Evolutionary conservation across 1,140 invertebrate genomes (phyloP).

Genomic region (Drosophila pruinosa): DNA sequence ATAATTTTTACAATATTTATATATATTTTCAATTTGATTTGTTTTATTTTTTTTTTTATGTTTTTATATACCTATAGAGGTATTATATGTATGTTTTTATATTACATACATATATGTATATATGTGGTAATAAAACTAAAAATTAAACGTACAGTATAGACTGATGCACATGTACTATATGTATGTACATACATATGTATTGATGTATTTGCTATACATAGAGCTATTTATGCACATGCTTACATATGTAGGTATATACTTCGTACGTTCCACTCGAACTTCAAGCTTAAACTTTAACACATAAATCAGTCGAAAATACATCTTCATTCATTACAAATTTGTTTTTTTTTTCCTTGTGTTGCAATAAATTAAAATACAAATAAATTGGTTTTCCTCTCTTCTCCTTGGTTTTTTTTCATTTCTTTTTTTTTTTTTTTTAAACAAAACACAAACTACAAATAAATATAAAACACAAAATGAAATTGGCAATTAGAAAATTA

Average conservation of each 20-base stretch:
- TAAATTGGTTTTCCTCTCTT: neutral
- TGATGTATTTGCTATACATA: conserved; percentile 14
- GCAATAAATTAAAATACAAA: conserved; percentile 43
- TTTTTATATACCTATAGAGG: neutral
- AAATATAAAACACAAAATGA: conserved; percentile 1
- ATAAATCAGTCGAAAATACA: conserved; percentile 64
- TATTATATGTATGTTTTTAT: conserved; percentile 6
- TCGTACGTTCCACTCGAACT: conserved; percentile 19
- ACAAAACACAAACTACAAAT: conserved; percentile 8
- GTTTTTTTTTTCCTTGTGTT: conserved; percentile 36
- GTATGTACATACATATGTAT: neutral
- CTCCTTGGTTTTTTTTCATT: neutral
- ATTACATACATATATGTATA: conserved; percentile 7
- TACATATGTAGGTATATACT: conserved; percentile 38
- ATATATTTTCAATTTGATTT: conserved; percentile 6
- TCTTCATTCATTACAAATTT: conserved; percentile 53
- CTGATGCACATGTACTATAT: neutral
- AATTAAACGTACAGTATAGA: conserved; percentile 12
- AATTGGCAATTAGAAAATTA: conserved; percentile 6
- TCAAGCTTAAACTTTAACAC: conserved; percentile 63
- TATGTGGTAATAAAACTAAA: conserved; percentile 13
- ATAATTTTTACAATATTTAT: conserved; percentile 40
- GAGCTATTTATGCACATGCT: conserved; percentile 8
- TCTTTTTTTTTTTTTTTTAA: conserved; percentile 1
- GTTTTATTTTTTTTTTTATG: neutral